Evolutionary conservation across 2,797 vertebrate genomes (phyloP).

Genomic region (Acanthurus lineatus): DNA sequence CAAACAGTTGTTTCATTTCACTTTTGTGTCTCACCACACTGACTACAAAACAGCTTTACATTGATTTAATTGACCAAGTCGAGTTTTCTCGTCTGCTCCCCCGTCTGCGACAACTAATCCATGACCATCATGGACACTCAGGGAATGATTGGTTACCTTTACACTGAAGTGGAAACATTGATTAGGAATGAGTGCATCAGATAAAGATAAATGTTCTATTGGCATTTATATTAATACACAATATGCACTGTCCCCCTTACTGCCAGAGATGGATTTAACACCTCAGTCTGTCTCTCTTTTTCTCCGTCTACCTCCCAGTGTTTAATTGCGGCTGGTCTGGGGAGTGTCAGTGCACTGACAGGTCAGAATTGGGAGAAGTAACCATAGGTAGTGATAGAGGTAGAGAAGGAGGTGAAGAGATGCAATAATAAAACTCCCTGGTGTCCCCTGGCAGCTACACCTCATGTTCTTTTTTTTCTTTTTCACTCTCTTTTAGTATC

Average conservation of each 20-base stretch:
- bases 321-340: conserved; percentile 36
- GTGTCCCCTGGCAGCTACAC: conserved; percentile 12
- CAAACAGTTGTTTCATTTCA: conserved; percentile 1
- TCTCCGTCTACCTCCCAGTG: background rate
- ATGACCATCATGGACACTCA: background rate
- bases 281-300: background rate
- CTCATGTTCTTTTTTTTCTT: conserved; percentile 12
- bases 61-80: background rate
- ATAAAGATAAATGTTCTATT: conserved; percentile 26
- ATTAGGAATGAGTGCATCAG: conserved; percentile 2
- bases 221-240: conserved; percentile 20
- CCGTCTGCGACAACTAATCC: conserved; percentile 7
- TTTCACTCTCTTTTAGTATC: background rate
- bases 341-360: conserved; percentile 14
- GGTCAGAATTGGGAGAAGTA: conserved; percentile 36
- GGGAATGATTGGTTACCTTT: background rate
- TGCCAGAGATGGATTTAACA: conserved; percentile 10
- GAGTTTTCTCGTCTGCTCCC: background rate
- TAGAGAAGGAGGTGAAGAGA: conserved; percentile 5
- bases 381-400: background rate
- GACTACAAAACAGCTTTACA: conserved; percentile 10
- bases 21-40: background rate
- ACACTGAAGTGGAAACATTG: conserved; percentile 5
- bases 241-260: background rate
- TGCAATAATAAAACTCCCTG: conserved; percentile 28